Evolutionary conservation across 2,888 invertebrate species (phyloP).

Genomic region (Eupithecia pulchellata): DNA sequence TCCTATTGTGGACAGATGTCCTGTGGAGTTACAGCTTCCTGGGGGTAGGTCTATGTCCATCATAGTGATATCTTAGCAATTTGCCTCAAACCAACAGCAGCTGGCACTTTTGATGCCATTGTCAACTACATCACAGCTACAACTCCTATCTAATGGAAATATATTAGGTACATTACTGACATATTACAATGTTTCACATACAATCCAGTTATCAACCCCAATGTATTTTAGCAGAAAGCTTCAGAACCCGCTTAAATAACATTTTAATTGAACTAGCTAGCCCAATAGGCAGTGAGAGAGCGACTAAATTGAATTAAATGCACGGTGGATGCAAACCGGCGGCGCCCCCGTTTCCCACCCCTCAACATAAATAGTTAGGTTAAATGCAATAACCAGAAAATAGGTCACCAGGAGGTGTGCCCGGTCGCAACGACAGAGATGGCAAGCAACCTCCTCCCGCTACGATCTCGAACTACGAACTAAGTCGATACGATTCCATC

Average conservation of each 20-base stretch:
- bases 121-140: constrained; percentile 45
- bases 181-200: constrained; percentile 13
- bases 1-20: constrained; percentile 82
- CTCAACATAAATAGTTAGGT: constrained; percentile 80
- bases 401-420: constrained; percentile 84
- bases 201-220: constrained; percentile 8
- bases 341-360: constrained; percentile 75
- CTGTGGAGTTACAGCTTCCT: constrained; percentile 83
- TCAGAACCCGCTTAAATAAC: constrained; percentile 18
- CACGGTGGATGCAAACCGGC: constrained; percentile 68
- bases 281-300: constrained; percentile 27
- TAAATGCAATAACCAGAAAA: constrained; percentile 83
- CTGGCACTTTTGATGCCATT: constrained; percentile 57
- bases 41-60: constrained; percentile 83
- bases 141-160: constrained; percentile 26
- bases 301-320: constrained; percentile 56
- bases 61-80: constrained; percentile 64
- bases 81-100: constrained; percentile 50
- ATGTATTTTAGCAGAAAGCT: constrained; percentile 10
- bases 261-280: constrained; percentile 16
- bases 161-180: no score
- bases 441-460: constrained; percentile 65
- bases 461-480: constrained; percentile 56
- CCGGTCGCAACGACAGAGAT: constrained; percentile 76
- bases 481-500: constrained; percentile 4